A percentile compares a stretch with the other conserved stretches of the same genome.
phyloP scores from a whole-genome alignment of 2,797 vertebrate species.

The Varecia variegata region DNA sequence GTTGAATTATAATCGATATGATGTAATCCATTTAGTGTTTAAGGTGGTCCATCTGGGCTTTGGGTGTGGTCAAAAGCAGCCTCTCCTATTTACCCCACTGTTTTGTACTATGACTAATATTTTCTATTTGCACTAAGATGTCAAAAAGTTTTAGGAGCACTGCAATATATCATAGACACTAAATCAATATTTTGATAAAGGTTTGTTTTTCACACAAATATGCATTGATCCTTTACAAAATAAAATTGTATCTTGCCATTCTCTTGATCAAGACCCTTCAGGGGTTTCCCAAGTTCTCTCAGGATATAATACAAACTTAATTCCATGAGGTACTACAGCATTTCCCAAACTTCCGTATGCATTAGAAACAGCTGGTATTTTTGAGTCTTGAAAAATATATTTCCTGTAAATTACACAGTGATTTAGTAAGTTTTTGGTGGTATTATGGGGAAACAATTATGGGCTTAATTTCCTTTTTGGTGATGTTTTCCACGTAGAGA shows the following conservation, averaged over 20 bases:
- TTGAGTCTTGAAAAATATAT: background rate
- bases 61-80: background rate
- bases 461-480: background rate
- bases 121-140: background rate
- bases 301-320: background rate
- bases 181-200: background rate
- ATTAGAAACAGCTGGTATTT: background rate
- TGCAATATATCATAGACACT: background rate
- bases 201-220: background rate
- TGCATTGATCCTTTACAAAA: background rate
- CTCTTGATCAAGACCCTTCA: background rate
- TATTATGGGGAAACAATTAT: background rate
- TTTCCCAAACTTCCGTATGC: background rate
- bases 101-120: background rate
- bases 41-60: background rate
- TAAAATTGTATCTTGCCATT: background rate
- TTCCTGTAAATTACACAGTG: background rate
- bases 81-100: background rate
- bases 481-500: background rate
- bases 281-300: background rate
- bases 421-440: background rate
- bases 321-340: background rate
- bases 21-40: background rate
- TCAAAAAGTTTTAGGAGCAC: background rate
- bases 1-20: background rate